phyloP scores from a whole-genome alignment of 2,888 invertebrate genomes.

The Harpagoxenus sublaevis region DNA sequence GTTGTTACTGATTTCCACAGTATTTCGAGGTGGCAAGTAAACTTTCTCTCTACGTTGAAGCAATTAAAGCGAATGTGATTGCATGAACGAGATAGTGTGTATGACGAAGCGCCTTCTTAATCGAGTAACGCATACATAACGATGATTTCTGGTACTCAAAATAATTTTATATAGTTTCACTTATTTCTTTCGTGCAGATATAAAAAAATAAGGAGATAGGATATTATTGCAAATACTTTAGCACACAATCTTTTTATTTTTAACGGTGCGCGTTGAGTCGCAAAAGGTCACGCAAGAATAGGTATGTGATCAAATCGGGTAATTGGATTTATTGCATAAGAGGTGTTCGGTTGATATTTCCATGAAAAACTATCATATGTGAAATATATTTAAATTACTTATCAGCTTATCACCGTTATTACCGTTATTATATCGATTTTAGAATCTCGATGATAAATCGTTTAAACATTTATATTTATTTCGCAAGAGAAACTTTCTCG shows the following conservation, averaged over 20 bases:
- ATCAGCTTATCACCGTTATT: background rate
- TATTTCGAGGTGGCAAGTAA: background rate
- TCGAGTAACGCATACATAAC: background rate
- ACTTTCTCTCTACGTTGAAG: conserved; percentile 9
- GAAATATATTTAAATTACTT: conserved; percentile 1
- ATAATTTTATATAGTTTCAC: background rate
- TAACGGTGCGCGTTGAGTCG: background rate
- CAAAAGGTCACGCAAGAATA: background rate
- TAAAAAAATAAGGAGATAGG: background rate
- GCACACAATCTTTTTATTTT: conserved; percentile 8
- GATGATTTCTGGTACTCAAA: background rate
- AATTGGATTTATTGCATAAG: conserved; percentile 11
- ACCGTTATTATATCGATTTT: background rate
- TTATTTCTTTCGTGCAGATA: background rate
- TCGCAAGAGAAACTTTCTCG: background rate
- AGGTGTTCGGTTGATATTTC: background rate
- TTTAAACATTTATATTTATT: background rate
- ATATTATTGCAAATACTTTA: conserved; percentile 12
- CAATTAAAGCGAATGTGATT: conserved; percentile 1
- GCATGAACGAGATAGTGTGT: background rate
- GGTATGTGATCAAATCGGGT: background rate
- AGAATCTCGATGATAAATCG: background rate
- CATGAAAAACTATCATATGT: background rate
- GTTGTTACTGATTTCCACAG: background rate
- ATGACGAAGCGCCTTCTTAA: background rate